Conservation (phyloP, 2,797 vertebrate genomes). For the Pangasius djambal region DNA sequence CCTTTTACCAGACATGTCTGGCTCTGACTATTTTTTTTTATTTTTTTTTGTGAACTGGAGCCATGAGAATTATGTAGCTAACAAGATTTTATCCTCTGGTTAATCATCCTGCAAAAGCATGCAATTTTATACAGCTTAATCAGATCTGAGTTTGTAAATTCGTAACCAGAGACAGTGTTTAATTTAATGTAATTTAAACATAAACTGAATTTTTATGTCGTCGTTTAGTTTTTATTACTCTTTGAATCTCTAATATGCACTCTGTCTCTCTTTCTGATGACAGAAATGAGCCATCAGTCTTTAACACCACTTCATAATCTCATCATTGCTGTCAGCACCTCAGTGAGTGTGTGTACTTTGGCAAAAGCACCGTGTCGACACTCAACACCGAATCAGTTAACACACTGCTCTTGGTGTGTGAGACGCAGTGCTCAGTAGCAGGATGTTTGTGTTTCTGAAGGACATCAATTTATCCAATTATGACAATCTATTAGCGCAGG, state of each 20-base stretch:
- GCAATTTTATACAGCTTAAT: background rate
- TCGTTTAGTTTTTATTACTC: background rate
- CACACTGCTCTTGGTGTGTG: conserved; percentile 63
- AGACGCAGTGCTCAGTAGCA: conserved; percentile 52
- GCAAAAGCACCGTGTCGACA: conserved; percentile 60
- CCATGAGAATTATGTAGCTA: background rate
- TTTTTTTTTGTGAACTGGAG: background rate
- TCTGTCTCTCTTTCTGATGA: conserved; percentile 59
- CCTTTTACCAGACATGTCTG: background rate
- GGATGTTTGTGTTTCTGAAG: conserved; percentile 31
- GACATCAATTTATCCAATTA: conserved; percentile 13
- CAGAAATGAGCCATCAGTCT: conserved; percentile 62
- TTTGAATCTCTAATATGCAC: conserved; percentile 38
- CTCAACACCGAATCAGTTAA: conserved; percentile 68
- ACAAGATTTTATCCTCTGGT: background rate
- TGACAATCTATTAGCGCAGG: background rate
- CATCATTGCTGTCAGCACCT: conserved; percentile 46
- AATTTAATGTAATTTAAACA: background rate
- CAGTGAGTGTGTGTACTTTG: conserved; percentile 61
- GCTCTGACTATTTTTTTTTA: background rate
- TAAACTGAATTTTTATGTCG: background rate
- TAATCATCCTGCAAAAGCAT: background rate
- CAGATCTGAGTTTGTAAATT: background rate
- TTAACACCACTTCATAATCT: conserved; percentile 65
- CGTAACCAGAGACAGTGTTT: background rate